Percentiles rank a stretch among this genome's conserved stretches.
These are phyloP conservation scores for Limnephilus rhombicus DNA, from an alignment of 2,888 invertebrate species.

Conservation along the genomic window DNA sequence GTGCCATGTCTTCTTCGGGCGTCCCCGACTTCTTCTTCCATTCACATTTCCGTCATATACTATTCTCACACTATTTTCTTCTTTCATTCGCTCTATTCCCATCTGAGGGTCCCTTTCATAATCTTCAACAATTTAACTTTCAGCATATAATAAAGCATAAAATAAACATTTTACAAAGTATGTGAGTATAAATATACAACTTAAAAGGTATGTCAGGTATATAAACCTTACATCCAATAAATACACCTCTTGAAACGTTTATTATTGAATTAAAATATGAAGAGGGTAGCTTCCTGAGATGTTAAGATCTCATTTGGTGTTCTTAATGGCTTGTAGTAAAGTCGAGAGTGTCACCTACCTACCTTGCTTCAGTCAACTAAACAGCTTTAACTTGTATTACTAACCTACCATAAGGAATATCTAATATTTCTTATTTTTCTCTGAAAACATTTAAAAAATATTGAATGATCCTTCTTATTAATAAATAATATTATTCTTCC, in stretches of 20 bases:
- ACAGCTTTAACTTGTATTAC: neutral
- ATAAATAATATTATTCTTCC: neutral
- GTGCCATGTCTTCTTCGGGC: too few species aligned
- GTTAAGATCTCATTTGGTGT: neutral
- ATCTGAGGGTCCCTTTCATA: too few species aligned
- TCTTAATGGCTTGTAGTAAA: neutral
- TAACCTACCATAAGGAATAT: neutral
- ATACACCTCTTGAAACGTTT: neutral
- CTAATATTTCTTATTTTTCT: too few species aligned
- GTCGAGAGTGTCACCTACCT: neutral
- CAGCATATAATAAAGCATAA: neutral
- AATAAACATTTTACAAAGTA: neutral
- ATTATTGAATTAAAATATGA: conserved; percentile 1
- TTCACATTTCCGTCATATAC: too few species aligned
- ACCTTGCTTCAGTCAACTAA: neutral
- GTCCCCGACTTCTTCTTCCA: too few species aligned
- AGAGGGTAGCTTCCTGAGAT: neutral
- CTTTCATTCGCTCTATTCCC: too few species aligned
- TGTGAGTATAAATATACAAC: too few species aligned
- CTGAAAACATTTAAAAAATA: neutral
- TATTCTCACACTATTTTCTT: too few species aligned
- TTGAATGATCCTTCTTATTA: neutral
- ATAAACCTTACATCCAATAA: neutral
- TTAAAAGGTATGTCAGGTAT: too few species aligned
- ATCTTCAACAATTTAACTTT: too few species aligned